These are phyloP conservation scores for Pogonognathellus flavescens DNA, from an alignment of 1,140 invertebrate species.

Conservation along the genomic window DNA sequence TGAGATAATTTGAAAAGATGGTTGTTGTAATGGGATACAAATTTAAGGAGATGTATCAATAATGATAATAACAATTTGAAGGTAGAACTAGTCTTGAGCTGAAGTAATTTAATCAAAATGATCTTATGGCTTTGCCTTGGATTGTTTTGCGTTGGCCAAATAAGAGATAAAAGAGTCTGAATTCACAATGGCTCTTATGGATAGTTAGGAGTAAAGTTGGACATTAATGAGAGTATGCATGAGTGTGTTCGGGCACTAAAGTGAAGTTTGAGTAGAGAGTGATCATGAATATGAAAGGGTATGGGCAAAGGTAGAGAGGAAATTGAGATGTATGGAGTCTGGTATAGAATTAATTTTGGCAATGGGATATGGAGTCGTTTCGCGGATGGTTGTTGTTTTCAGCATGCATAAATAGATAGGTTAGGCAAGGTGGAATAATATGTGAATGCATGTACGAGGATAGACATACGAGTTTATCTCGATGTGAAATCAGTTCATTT, in stretches of 20 bases:
- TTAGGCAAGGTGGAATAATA: conserved; percentile 53
- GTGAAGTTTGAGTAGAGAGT: conserved; percentile 49
- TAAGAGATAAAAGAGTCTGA: conserved; percentile 23
- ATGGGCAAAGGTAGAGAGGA: conserved; percentile 49
- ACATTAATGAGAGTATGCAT: conserved; percentile 50
- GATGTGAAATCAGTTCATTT: conserved; percentile 66
- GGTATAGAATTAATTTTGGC: conserved; percentile 57
- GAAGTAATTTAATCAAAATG: conserved; percentile 48
- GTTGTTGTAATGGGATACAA: conserved; percentile 3
- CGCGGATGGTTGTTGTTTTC: conserved; percentile 57
- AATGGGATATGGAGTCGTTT: conserved; percentile 54
- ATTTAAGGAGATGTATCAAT: conserved; percentile 40
- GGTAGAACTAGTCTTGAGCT: background rate
- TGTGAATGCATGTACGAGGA: conserved; percentile 51
- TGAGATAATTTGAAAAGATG: no score
- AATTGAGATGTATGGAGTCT: conserved; percentile 53
- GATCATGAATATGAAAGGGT: conserved; percentile 48
- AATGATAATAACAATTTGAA: background rate
- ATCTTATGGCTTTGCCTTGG: conserved; percentile 12
- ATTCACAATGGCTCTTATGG: conserved; percentile 49
- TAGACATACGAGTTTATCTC: conserved; percentile 63
- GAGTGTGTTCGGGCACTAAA: conserved; percentile 42
- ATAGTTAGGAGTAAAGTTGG: conserved; percentile 45
- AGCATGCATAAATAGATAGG: conserved; percentile 59
- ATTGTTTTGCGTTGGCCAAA: conserved; percentile 16